Conservation (phyloP, 2,797 vertebrate species). For the Pampus argenteus region DNA sequence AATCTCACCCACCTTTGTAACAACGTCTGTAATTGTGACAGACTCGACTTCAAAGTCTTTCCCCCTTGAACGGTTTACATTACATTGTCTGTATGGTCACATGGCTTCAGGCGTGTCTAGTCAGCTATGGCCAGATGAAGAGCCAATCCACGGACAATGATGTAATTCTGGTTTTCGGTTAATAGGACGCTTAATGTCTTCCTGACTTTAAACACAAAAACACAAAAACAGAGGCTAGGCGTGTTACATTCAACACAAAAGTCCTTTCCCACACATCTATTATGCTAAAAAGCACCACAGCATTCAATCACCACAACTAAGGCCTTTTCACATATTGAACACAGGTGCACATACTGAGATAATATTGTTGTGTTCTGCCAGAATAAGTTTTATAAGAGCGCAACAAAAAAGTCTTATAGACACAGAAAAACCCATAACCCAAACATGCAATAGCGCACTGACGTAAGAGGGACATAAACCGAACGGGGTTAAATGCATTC, state of each 20-base stretch:
- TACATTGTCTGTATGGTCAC: slow-evolving; percentile 3
- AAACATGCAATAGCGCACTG: slow-evolving; percentile 3
- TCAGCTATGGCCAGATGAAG: slow-evolving; percentile 6
- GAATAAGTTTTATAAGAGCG: slow-evolving; percentile 32
- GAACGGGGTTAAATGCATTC: neutral
- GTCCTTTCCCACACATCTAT: slow-evolving; percentile 34
- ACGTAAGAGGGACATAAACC: slow-evolving; percentile 8
- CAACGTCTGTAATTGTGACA: neutral
- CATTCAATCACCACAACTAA: slow-evolving; percentile 30
- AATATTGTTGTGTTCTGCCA: slow-evolving; percentile 36
- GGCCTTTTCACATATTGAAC: slow-evolving; percentile 50
- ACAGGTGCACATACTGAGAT: slow-evolving; percentile 56
- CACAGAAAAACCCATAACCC: slow-evolving; percentile 22
- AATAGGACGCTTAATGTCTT: slow-evolving; percentile 11
- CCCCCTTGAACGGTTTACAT: slow-evolving; percentile 10
- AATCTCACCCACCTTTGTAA: slow-evolving; percentile 14
- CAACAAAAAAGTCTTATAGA: slow-evolving; percentile 20
- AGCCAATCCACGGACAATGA: neutral
- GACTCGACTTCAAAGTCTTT: slow-evolving; percentile 33
- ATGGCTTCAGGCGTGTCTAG: slow-evolving; percentile 14
- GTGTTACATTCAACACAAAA: slow-evolving; percentile 21
- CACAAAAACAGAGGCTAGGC: slow-evolving; percentile 7
- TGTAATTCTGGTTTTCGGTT: neutral
- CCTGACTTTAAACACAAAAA: neutral
- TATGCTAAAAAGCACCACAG: slow-evolving; percentile 2